Evolutionary conservation across 2,113 vertebrate species (phyloP), one percentile per base, ranked within the genome.

Genomic region (Indicator maculatus): DNA sequence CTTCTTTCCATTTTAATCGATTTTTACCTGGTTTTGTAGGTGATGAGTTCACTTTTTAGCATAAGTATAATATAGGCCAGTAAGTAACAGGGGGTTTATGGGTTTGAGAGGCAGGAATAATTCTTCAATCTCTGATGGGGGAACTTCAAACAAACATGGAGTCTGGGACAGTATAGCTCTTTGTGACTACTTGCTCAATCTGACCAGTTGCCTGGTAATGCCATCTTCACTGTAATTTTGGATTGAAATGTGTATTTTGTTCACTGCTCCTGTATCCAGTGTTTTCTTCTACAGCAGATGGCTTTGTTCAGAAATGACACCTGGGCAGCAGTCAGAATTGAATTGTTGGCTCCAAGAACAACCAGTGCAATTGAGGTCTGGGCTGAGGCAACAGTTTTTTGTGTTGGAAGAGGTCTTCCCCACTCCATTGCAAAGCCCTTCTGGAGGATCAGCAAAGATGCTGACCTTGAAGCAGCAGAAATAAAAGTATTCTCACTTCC

Each of bases 11-110:
- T 78, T 95, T 95, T 93, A 75, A 91, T 86, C 74, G 30, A 41
- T 19, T 73, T 85, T 71, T 81, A 55, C 93, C 69, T 67, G 58
- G 26, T 97, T 96, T 95, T 96, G 86, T 97, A 96, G 88, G 18
- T 41, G 23, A 60, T 30, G 64, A 92, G 50, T 81, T 94, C 95
- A 90, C 55, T 76, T 94, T 97, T 96, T 87, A 89, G 36, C 81
- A 96, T 96, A 41, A 24, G 41, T 71, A 45, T 92, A 56, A 86
- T 88, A 75, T 70, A 86, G 93, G 97, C 95, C 93, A 97, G 96
- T 97, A 95, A 89, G 78, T 88, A 84, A 33, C 19, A 79, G 38
- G 31, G 19, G 0, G 9, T 81, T 85, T 88, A n/a, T 55, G 70
- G 88, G 12, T 83, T 50, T 84, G 50, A 61, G 55, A 86, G 78